Evolutionary conservation across 1,140 invertebrate species (phyloP), one percentile per base, ranked within the genome.

Genomic region (Galleria mellonella): DNA sequence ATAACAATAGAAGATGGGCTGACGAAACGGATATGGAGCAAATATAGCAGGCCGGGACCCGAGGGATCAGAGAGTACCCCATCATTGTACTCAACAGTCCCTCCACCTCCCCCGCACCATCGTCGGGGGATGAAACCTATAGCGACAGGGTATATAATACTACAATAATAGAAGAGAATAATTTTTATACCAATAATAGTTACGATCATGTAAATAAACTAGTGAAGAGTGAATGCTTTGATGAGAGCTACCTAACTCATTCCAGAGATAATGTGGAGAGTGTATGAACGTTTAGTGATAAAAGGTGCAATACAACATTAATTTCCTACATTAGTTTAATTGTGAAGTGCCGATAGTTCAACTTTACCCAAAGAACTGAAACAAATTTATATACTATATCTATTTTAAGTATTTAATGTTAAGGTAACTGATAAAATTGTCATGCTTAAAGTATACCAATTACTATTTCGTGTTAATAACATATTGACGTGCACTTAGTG

Each of bases 91-190:
- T 85, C 13, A 63, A 78, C 55, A 81, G 76, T 50, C 78, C 82
- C 61, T 83, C 78, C 36, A 81, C 78, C 9, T 71, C 73, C 5
- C 72, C 78, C 47, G 62, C 51, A 44, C 58, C 59, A 5, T 51
- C 51, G 36, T 72, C 67, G 43, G 66, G 65, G 7, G 68, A 65
- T 55, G 74, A 78, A 51, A 66, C 67, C 46, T 74, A 66, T 55
- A 77, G 62, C 51, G 75, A 84, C 75, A 81, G 76, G 76, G 74
- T 81, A 83, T 73, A 70, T 66, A 75, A 65, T 50, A 72, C 65
- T 66, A 68, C 62, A 47, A 66, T 75, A 65, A 59, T 58, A 59
- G 64, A 66, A 44, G 55, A 62, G 31, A 53, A 60, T 61, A 51
- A 43, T 52, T 67, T 55, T 64, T 58, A 63, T 61, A 47, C 45